Conservation (phyloP, 2,888 invertebrate species). For the Lordiphosa fenestrarum region DNA sequence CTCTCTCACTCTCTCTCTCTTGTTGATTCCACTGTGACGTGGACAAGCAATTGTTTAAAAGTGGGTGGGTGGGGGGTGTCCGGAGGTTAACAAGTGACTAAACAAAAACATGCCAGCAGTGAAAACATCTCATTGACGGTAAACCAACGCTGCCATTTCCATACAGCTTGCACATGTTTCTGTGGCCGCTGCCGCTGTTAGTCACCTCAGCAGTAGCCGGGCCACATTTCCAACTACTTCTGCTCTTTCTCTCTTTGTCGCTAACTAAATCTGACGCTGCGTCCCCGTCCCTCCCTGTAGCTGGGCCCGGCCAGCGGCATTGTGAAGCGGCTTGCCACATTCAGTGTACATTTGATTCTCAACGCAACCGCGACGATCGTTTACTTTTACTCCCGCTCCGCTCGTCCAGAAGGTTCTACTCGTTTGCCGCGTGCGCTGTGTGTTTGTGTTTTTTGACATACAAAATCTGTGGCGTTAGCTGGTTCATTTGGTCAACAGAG, state of each 20-base stretch:
- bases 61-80: not conserved
- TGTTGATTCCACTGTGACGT: conserved; percentile 9
- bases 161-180: not conserved
- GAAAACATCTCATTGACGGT: conserved; percentile 15
- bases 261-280: conserved; percentile 4
- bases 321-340: conserved; percentile 14
- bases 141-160: not conserved
- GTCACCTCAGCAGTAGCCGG: conserved; percentile 27
- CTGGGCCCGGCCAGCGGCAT: conserved; percentile 1
- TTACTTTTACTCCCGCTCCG: conserved; percentile 26
- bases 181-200: conserved; percentile 6
- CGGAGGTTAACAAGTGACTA: conserved; percentile 6
- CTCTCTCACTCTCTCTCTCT: not conserved
- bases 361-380: conserved; percentile 67
- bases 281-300: conserved; percentile 7
- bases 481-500: conserved; percentile 15
- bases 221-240: conserved; percentile 35
- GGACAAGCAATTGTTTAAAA: conserved; percentile 7
- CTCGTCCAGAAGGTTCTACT: conserved; percentile 3
- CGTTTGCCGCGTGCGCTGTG: conserved; percentile 15
- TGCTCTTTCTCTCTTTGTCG: conserved; percentile 6
- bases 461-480: conserved; percentile 18
- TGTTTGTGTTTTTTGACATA: conserved; percentile 21
- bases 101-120: conserved; percentile 21
- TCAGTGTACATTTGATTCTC: conserved; percentile 66